Percentiles rank a stretch among this genome's conserved stretches.
These are phyloP conservation scores for Callopanchax toddi DNA, from an alignment of 2,113 vertebrate species.

Conservation along the genomic window DNA sequence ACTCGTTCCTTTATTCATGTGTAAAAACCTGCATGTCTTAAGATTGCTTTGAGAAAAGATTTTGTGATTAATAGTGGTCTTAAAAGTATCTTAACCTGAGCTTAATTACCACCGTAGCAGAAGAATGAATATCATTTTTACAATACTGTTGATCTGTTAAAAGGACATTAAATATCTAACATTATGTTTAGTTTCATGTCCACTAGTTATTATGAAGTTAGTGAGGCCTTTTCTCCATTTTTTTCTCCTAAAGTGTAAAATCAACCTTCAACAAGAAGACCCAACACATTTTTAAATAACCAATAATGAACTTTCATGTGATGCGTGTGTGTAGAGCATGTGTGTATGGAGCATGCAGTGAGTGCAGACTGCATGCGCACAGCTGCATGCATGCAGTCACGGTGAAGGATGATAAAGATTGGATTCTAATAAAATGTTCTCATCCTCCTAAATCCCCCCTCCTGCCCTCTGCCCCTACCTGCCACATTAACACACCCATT, in stretches of 20 bases:
- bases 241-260: too few species aligned
- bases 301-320: too few species aligned
- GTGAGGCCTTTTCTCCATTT: too few species aligned
- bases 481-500: constrained; percentile 77
- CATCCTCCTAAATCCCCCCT: constrained; percentile 67
- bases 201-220: too few species aligned
- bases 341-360: constrained; percentile 8
- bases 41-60: neutral
- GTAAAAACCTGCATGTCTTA: neutral
- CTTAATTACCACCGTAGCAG: too few species aligned
- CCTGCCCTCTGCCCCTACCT: constrained; percentile 60
- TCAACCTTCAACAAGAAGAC: too few species aligned
- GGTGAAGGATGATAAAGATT: constrained; percentile 74
- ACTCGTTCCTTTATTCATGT: neutral
- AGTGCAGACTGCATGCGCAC: constrained; percentile 27
- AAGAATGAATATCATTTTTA: too few species aligned
- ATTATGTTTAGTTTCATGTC: too few species aligned
- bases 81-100: neutral
- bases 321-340: constrained; percentile 1
- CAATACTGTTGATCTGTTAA: neutral
- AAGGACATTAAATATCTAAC: too few species aligned
- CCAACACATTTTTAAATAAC: too few species aligned
- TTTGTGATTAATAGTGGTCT: neutral
- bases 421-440: constrained; percentile 77
- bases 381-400: constrained; percentile 25